A percentile compares a stretch with the other conserved stretches of the same genome.
Conservation (phyloP, 1,140 invertebrate species). For the Aphidius gifuensis region DNA sequence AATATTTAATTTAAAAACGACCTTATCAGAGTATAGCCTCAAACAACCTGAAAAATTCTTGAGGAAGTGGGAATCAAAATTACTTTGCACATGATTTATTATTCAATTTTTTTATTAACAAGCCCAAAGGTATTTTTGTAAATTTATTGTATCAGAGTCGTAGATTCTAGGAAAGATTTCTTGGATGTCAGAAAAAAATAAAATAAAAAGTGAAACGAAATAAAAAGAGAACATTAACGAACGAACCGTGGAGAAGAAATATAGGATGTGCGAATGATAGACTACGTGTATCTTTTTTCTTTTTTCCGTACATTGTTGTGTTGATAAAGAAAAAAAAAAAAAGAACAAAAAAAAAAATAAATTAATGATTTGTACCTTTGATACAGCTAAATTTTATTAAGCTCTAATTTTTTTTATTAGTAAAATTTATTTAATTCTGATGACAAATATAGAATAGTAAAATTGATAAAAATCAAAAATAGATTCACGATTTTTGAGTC, state of each 20-base stretch:
- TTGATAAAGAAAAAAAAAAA: not conserved
- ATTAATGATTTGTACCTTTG: not conserved
- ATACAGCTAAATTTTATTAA: not conserved
- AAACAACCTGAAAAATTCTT: no score
- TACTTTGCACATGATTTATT: constrained; percentile 19
- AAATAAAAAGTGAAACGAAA: not conserved
- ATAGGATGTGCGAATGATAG: constrained; percentile 2
- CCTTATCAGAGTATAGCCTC: no score
- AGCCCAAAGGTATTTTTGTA: not conserved
- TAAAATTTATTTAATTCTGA: not conserved
- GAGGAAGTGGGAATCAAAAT: no score
- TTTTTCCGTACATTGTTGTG: not conserved
- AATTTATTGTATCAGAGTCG: constrained; percentile 19
- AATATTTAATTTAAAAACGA: no score
- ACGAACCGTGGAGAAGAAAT: not conserved
- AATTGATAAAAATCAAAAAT: no score
- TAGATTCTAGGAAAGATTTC: constrained; percentile 20
- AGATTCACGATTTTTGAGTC: no score
- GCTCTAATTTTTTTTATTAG: not conserved
- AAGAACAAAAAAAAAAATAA: no score
- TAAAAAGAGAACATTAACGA: not conserved
- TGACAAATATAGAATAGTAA: no score
- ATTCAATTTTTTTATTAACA: constrained; percentile 21
- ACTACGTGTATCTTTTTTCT: not conserved
- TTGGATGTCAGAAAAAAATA: constrained; percentile 5